Percentiles rank a stretch among this genome's conserved stretches.
phyloP scores from a whole-genome alignment of 2,888 invertebrate species.

The Apotomis betuletana region DNA sequence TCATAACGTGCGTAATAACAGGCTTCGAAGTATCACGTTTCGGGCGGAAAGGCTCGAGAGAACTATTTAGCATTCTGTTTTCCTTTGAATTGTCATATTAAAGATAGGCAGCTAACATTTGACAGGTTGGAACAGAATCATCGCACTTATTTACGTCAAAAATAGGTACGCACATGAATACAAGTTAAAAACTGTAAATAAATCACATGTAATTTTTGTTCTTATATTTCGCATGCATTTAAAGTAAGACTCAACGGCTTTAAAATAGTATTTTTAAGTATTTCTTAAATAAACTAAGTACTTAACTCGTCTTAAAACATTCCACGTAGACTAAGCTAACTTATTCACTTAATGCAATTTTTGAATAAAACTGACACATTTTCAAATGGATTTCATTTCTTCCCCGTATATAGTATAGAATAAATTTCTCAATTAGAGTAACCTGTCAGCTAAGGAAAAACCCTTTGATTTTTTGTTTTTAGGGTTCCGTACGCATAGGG shows the following conservation, averaged over 20 bases:
- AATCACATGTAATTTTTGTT: constrained; percentile 10
- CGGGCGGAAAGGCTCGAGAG: too few species aligned
- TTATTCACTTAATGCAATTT: constrained; percentile 64
- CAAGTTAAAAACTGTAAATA: constrained; percentile 29
- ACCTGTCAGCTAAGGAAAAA: too few species aligned
- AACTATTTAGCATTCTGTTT: too few species aligned
- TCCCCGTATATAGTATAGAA: background rate
- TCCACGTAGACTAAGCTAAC: constrained; percentile 67
- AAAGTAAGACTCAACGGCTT: constrained; percentile 64
- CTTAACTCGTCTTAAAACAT: constrained; percentile 53
- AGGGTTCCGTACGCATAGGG: too few species aligned
- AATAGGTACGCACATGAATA: background rate
- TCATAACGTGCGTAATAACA: too few species aligned
- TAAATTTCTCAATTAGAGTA: too few species aligned
- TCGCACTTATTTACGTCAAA: too few species aligned
- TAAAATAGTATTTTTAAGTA: constrained; percentile 53
- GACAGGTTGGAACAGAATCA: too few species aligned
- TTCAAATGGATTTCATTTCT: constrained; percentile 23
- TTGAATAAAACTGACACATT: constrained; percentile 53
- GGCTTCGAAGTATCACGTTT: too few species aligned
- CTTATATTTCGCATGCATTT: constrained; percentile 51
- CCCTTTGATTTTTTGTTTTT: too few species aligned
- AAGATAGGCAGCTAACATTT: too few species aligned
- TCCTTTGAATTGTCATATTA: too few species aligned
- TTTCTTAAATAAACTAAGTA: constrained; percentile 44